Percentiles rank a stretch among this genome's conserved stretches.
phyloP scores from a whole-genome alignment of 2,888 invertebrate genomes.

The Nipponacmea schrenckii region DNA sequence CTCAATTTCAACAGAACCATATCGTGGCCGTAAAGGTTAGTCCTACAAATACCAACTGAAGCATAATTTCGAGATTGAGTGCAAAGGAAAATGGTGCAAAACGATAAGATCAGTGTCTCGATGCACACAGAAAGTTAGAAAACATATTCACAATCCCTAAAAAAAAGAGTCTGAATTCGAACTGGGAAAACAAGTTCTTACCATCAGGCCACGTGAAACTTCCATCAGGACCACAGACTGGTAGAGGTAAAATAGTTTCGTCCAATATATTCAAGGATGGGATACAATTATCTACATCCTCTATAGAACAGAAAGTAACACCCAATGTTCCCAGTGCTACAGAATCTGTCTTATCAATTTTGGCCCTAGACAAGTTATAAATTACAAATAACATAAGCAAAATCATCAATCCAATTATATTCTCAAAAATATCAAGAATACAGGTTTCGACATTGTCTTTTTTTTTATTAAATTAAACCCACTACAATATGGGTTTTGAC shows the following conservation, averaged over 20 bases:
- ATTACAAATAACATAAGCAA: constrained; percentile 10
- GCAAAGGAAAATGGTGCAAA: too few relatives aligned
- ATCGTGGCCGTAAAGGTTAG: too few relatives aligned
- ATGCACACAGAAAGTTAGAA: too few relatives aligned
- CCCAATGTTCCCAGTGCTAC: constrained; percentile 38
- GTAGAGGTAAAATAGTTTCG: constrained; percentile 42
- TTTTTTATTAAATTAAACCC: too few relatives aligned
- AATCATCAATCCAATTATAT: neutral
- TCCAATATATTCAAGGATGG: constrained; percentile 40
- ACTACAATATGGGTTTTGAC: too few relatives aligned
- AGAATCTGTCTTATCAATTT: constrained; percentile 31
- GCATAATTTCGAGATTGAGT: too few relatives aligned
- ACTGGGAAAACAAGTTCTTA: constrained; percentile 16
- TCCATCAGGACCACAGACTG: constrained; percentile 41
- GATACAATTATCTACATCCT: constrained; percentile 37
- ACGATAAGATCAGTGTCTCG: too few relatives aligned
- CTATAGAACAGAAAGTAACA: constrained; percentile 37
- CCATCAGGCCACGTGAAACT: constrained; percentile 39
- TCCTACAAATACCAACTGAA: too few relatives aligned
- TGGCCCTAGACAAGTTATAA: constrained; percentile 29
- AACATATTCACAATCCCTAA: too few relatives aligned
- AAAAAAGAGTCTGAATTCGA: too few relatives aligned
- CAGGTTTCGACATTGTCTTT: too few relatives aligned
- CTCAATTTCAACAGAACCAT: too few relatives aligned
- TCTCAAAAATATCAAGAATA: constrained; percentile 12